Percentiles rank a stretch among this genome's conserved stretches.
phyloP scores from a whole-genome alignment of 1,140 invertebrate species.

The Pogonognathellus flavescens region DNA sequence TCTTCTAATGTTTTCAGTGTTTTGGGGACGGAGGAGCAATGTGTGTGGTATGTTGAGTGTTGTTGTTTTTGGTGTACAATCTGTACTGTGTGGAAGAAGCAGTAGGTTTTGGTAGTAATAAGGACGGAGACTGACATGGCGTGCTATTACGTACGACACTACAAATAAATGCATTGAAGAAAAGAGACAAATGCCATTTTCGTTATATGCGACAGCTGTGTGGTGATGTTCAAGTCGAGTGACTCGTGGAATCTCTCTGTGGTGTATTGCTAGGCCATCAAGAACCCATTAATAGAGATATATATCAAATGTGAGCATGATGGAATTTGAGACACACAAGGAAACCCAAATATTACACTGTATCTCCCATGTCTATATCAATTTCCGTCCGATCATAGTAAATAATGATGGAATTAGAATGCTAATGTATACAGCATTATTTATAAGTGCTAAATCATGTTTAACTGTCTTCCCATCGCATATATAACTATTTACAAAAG shows the following conservation, averaged over 20 bases:
- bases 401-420: too few relatives aligned
- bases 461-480: too few relatives aligned
- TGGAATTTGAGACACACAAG: constrained; percentile 16
- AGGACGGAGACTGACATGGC: constrained; percentile 20
- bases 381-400: too few relatives aligned
- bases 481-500: too few relatives aligned
- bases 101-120: background rate
- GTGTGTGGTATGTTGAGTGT: background rate
- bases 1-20: too few relatives aligned
- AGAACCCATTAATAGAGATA: constrained; percentile 63
- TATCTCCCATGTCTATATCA: too few relatives aligned
- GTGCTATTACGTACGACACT: constrained; percentile 9
- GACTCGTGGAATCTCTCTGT: constrained; percentile 51
- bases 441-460: too few relatives aligned
- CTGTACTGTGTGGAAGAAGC: background rate
- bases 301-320: constrained; percentile 31
- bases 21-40: background rate
- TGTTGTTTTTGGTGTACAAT: background rate
- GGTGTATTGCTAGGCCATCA: constrained; percentile 58
- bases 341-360: too few relatives aligned
- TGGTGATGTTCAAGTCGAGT: constrained; percentile 46
- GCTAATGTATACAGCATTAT: too few relatives aligned
- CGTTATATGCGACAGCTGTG: constrained; percentile 61
- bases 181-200: constrained; percentile 43
- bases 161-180: constrained; percentile 29